Evolutionary conservation across 2,113 vertebrate species (phyloP).

Genomic region (Silurus meridionalis): DNA sequence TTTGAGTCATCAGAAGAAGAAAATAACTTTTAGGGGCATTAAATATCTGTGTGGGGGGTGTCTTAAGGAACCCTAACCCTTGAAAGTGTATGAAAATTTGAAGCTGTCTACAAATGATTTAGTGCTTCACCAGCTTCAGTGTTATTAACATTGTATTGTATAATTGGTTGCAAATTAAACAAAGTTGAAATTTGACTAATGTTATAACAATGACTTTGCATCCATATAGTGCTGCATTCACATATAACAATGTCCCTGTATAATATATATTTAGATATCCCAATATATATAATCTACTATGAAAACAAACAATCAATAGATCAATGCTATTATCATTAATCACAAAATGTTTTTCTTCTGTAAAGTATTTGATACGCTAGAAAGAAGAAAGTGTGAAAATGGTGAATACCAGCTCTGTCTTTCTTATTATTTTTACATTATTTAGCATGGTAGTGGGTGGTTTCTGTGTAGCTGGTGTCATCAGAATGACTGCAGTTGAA

Average conservation of each 20-base stretch:
- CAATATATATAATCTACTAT: too few relatives aligned
- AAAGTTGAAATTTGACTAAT: neutral
- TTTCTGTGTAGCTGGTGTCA: constrained; percentile 1
- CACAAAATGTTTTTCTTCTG: neutral
- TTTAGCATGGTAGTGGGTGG: neutral
- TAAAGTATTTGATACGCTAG: neutral
- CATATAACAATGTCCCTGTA: neutral
- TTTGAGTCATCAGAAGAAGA: neutral
- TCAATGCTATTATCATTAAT: neutral
- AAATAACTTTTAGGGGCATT: neutral
- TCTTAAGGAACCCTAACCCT: too few relatives aligned
- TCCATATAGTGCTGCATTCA: neutral
- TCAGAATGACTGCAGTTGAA: constrained; percentile 8
- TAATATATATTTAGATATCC: too few relatives aligned
- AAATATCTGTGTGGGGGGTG: neutral
- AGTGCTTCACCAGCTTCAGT: neutral
- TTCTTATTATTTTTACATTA: neutral
- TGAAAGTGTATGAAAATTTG: neutral
- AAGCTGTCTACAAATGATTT: neutral
- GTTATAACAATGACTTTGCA: neutral
- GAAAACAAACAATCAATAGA: neutral
- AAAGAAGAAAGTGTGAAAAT: neutral
- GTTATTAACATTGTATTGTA: neutral
- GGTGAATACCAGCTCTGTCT: neutral
- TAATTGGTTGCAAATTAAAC: neutral